Conservation (phyloP, 2,888 invertebrate species). For the Protophormia terraenovae region DNA sequence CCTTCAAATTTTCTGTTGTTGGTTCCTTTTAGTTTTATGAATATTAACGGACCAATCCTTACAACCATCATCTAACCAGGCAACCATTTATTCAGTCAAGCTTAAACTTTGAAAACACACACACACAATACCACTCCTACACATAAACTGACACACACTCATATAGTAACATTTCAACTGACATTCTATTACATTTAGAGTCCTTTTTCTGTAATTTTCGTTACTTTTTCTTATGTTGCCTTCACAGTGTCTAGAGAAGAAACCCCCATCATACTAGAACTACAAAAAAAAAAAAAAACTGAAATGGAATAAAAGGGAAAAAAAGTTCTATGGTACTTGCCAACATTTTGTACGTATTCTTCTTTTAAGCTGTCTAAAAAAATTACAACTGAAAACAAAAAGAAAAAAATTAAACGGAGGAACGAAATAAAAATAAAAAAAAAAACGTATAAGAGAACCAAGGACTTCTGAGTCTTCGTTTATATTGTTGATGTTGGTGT, state of each 20-base stretch:
- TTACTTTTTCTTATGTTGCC: constrained; percentile 57
- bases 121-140: neutral
- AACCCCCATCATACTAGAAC: constrained; percentile 40
- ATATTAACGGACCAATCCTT: constrained; percentile 12
- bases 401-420: constrained; percentile 28
- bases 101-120: constrained; percentile 36
- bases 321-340: constrained; percentile 61
- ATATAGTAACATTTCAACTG: constrained; percentile 40
- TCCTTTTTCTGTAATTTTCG: constrained; percentile 58
- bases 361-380: constrained; percentile 62
- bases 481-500: neutral
- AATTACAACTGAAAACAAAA: constrained; percentile 35
- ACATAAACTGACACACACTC: neutral
- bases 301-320: neutral
- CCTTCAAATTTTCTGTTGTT: too few relatives aligned
- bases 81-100: constrained; percentile 63
- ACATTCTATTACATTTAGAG: constrained; percentile 53
- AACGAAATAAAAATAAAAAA: neutral
- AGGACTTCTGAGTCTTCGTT: constrained; percentile 59
- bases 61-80: constrained; percentile 51
- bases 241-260: constrained; percentile 45
- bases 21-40: neutral
- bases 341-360: constrained; percentile 63
- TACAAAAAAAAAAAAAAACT: neutral
- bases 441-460: constrained; percentile 42